phyloP scores from a whole-genome alignment of 2,888 invertebrate species.

The Archips xylosteana region DNA sequence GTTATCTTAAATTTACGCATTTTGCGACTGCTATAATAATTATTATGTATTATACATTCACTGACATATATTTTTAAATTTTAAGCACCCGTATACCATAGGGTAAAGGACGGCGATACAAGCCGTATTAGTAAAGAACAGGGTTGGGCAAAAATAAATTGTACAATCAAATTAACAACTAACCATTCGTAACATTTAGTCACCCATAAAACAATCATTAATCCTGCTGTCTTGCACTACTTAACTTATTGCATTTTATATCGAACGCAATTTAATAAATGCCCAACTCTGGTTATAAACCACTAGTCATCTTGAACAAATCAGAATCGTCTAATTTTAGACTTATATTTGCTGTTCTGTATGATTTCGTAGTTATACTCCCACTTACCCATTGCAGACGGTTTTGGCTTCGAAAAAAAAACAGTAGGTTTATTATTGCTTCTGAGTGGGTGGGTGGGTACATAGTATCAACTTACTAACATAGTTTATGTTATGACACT shows the following conservation, averaged over 20 bases:
- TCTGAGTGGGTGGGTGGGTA: slow-evolving; percentile 9
- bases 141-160: slow-evolving; percentile 1
- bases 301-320: background rate
- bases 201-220: background rate
- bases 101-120: slow-evolving; percentile 33
- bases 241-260: background rate
- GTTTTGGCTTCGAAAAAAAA: slow-evolving; percentile 24
- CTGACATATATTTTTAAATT: slow-evolving; percentile 39
- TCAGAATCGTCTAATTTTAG: background rate
- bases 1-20: slow-evolving; percentile 8
- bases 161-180: background rate
- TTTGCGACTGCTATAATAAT: slow-evolving; percentile 32
- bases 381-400: slow-evolving; percentile 17
- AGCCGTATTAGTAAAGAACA: slow-evolving; percentile 29
- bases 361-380: background rate
- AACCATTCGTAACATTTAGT: background rate
- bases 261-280: background rate
- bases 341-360: background rate
- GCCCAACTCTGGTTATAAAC: slow-evolving; percentile 1
- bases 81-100: slow-evolving; percentile 42
- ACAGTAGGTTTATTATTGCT: slow-evolving; percentile 5
- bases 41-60: slow-evolving; percentile 17
- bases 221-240: background rate
- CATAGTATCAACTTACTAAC: slow-evolving; percentile 6
- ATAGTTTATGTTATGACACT: slow-evolving; percentile 10